phyloP scores from a whole-genome alignment of 2,888 invertebrate genomes.

The Drosophila greeni region DNA sequence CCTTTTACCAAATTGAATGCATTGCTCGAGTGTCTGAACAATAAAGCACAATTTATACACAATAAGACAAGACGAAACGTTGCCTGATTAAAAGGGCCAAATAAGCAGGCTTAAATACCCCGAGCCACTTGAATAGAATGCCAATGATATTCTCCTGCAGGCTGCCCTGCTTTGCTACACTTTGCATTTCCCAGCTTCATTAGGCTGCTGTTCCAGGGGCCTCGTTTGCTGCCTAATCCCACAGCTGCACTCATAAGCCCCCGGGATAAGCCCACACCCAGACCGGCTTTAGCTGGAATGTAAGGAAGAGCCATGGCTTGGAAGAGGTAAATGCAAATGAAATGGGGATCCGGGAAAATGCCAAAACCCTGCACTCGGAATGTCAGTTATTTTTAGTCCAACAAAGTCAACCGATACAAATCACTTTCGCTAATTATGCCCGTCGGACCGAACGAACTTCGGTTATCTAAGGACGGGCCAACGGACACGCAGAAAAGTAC shows the following conservation, averaged over 20 bases:
- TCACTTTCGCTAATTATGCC: constrained; percentile 74
- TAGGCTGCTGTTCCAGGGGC: constrained; percentile 27
- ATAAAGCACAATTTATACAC: not conserved
- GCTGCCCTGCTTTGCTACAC: not conserved
- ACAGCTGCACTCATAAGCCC: constrained; percentile 36
- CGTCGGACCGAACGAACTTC: constrained; percentile 21
- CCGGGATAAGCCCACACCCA: constrained; percentile 41
- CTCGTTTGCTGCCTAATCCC: not conserved
- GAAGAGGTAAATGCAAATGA: constrained; percentile 52
- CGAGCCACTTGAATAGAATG: constrained; percentile 17
- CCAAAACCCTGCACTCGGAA: constrained; percentile 24
- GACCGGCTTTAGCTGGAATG: constrained; percentile 4
- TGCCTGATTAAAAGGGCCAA: constrained; percentile 21
- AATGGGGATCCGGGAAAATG: constrained; percentile 28
- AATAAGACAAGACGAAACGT: not conserved
- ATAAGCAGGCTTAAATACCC: constrained; percentile 32
- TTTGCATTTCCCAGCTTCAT: constrained; percentile 40
- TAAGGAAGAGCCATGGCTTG: not conserved
- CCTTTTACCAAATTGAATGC: not conserved
- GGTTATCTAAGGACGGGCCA: constrained; percentile 26
- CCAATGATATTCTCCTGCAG: constrained; percentile 23
- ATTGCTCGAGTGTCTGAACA: not conserved
- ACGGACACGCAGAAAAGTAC: constrained; percentile 45
- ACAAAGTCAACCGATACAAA: constrained; percentile 53
- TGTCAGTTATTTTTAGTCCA: constrained; percentile 35